phyloP scores from a whole-genome alignment of 2,113 vertebrate species.

The Pyrgilauda ruficollis region DNA sequence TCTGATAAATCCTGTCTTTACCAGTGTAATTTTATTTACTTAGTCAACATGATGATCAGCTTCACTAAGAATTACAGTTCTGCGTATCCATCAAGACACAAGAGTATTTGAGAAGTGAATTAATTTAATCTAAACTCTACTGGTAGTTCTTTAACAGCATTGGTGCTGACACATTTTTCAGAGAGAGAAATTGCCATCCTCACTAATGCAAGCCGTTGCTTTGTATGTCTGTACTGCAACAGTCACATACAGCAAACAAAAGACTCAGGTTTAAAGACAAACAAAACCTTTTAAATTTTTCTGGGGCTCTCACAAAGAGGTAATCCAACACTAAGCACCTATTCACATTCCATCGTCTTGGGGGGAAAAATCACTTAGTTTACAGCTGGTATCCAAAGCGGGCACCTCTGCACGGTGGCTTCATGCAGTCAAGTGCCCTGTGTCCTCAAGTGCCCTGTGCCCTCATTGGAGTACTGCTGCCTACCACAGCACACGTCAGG shows the following conservation, averaged over 20 bases:
- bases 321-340: neutral
- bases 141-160: neutral
- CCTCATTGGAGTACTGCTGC: rapidly evolving
- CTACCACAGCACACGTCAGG: rapidly evolving
- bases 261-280: neutral
- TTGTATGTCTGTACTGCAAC: neutral
- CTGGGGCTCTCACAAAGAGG: neutral
- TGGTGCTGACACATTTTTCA: neutral
- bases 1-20: neutral
- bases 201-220: rapidly evolving
- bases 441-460: too few relatives aligned
- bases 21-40: neutral
- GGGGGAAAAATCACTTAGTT: neutral
- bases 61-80: neutral
- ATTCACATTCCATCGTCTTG: neutral
- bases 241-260: neutral
- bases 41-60: neutral
- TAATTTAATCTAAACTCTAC: neutral
- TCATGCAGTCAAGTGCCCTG: rapidly evolving
- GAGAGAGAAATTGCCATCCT: neutral
- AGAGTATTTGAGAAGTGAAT: neutral
- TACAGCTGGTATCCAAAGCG: rapidly evolving
- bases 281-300: neutral
- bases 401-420: rapidly evolving
- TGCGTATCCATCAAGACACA: neutral